These are phyloP conservation scores for Eupithecia tripunctaria DNA, from an alignment of 2,888 invertebrate species.

Conservation along the genomic window DNA sequence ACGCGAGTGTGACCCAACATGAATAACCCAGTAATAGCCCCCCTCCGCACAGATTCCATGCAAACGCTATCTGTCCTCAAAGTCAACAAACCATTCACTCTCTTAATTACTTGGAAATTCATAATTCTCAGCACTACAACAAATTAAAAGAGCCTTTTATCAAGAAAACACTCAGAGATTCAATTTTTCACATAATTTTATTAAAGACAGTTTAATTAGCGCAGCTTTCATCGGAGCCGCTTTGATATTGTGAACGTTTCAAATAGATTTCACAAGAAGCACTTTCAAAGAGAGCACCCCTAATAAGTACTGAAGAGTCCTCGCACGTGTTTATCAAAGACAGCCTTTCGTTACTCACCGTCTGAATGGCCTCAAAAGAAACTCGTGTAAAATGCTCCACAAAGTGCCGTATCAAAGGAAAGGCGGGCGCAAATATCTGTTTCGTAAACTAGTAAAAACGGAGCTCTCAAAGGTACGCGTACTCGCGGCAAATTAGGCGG, in stretches of 20 bases:
- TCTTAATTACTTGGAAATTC: constrained; percentile 30
- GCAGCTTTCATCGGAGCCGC: constrained; percentile 79
- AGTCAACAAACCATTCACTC: constrained; percentile 30
- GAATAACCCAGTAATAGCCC: constrained; percentile 78
- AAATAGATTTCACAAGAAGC: constrained; percentile 84
- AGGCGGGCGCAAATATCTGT: constrained; percentile 85
- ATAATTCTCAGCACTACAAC: constrained; percentile 31
- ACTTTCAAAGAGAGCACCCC: constrained; percentile 84
- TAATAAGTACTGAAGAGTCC: constrained; percentile 85
- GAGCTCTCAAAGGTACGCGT: constrained; percentile 82
- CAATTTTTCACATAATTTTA: constrained; percentile 82
- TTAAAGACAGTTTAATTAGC: constrained; percentile 84
- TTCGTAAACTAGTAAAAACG: constrained; percentile 85
- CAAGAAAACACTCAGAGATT: constrained; percentile 69
- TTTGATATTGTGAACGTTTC: constrained; percentile 83
- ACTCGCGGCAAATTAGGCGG: constrained; percentile 84
- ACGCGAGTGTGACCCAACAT: constrained; percentile 73
- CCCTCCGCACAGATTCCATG: constrained; percentile 40
- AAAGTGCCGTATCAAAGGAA: constrained; percentile 84
- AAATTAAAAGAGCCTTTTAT: constrained; percentile 61
- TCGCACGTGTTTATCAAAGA: constrained; percentile 85
- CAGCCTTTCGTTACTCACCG: constrained; percentile 85
- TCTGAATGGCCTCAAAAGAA: constrained; percentile 85
- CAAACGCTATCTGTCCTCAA: constrained; percentile 7
- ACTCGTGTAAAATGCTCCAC: constrained; percentile 85